Evolutionary conservation across 2,888 invertebrate species (phyloP).

Genomic region (Melitaea athalia): DNA sequence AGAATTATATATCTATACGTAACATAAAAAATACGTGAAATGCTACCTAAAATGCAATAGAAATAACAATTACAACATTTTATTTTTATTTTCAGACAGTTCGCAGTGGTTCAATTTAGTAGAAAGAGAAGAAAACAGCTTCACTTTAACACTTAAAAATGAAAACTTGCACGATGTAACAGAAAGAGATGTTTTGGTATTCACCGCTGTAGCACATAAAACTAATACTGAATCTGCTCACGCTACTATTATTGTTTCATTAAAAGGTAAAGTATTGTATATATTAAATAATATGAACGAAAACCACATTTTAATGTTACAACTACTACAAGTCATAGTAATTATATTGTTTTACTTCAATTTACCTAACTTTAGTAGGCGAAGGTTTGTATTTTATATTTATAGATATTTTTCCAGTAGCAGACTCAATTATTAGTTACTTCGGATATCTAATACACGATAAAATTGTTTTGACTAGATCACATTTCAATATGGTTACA

Average conservation of each 20-base stretch:
- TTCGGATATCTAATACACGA: constrained; percentile 43
- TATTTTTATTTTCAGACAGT: constrained; percentile 42
- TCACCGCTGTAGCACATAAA: constrained; percentile 45
- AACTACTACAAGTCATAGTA: neutral
- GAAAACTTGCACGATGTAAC: constrained; percentile 32
- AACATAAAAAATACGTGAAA: neutral
- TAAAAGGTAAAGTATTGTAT: constrained; percentile 37
- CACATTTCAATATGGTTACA: constrained; percentile 40
- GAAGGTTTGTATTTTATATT: neutral
- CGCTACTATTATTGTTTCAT: constrained; percentile 44
- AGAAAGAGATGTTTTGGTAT: constrained; percentile 42
- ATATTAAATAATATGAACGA: constrained; percentile 3
- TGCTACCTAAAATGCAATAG: neutral
- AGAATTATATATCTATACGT: too few species aligned
- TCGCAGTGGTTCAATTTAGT: constrained; percentile 43
- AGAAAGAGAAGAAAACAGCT: constrained; percentile 35
- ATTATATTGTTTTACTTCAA: neutral
- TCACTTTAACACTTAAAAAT: constrained; percentile 29
- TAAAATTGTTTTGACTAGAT: constrained; percentile 39
- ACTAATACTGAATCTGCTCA: constrained; percentile 38
- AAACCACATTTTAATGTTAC: constrained; percentile 3
- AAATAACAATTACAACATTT: neutral
- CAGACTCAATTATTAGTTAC: too few species aligned
- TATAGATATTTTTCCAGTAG: too few species aligned
- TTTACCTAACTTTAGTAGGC: neutral